Percentiles rank a stretch among this genome's conserved stretches.
phyloP scores from a whole-genome alignment of 2,888 invertebrate species.

The Gibbula magus region DNA sequence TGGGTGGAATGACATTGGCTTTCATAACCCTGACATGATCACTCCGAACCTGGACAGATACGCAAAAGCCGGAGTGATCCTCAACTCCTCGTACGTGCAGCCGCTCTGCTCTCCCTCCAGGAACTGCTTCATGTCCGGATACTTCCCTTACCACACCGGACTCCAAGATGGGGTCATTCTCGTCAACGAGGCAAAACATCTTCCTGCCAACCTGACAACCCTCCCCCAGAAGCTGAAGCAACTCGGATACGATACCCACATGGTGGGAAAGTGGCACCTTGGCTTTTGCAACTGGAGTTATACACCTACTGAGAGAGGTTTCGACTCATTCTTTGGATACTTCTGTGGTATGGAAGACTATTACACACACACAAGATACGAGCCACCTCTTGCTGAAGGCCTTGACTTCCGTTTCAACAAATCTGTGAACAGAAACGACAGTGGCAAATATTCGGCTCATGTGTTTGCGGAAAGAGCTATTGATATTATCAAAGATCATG shows the following conservation, averaged over 20 bases:
- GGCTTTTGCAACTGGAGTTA: slow-evolving; percentile 75
- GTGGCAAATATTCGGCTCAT: slow-evolving; percentile 15
- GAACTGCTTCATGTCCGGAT: slow-evolving; percentile 36
- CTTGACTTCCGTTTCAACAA: slow-evolving; percentile 12
- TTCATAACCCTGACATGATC: neutral
- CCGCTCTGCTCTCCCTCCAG: slow-evolving; percentile 36
- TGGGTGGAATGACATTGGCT: slow-evolving; percentile 28
- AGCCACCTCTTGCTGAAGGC: neutral
- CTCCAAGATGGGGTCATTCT: neutral
- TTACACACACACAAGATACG: slow-evolving; percentile 49
- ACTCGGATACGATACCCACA: slow-evolving; percentile 61
- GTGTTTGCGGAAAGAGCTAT: slow-evolving; percentile 50
- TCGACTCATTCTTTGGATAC: slow-evolving; percentile 76
- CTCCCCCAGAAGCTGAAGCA: slow-evolving; percentile 55
- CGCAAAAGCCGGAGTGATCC: slow-evolving; percentile 28
- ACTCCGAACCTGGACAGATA: slow-evolving; percentile 18
- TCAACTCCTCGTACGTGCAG: slow-evolving; percentile 35
- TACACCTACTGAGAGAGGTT: slow-evolving; percentile 74
- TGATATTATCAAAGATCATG: slow-evolving; percentile 53
- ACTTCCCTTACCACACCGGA: neutral
- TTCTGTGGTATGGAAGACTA: slow-evolving; percentile 71
- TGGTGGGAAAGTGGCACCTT: slow-evolving; percentile 75
- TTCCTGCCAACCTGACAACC: slow-evolving; percentile 51
- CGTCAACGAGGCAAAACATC: slow-evolving; percentile 25
- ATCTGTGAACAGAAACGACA: neutral